A percentile compares a stretch with the other conserved stretches of the same genome.
Conservation (phyloP, 2,113 vertebrate genomes). For the Cochlearius cochlearius region DNA sequence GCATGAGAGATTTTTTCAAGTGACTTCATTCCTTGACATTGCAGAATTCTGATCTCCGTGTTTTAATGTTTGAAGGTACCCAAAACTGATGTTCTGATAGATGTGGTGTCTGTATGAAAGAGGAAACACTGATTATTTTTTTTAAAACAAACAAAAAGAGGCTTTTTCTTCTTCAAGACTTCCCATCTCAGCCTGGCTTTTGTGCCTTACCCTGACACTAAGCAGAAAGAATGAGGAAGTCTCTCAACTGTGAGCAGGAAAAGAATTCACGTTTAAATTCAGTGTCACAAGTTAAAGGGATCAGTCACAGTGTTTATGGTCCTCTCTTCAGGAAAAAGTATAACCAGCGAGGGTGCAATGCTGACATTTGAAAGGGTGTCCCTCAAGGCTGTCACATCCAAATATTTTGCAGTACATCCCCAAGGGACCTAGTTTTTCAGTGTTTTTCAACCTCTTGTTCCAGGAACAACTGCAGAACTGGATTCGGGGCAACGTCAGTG, state of each 20-base stretch:
- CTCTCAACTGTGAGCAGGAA: background rate
- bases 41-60: background rate
- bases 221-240: background rate
- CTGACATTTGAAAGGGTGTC: background rate
- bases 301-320: background rate
- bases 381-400: background rate
- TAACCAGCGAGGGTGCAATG: background rate
- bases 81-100: background rate
- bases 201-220: background rate
- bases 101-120: background rate
- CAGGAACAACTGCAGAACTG: slow-evolving; percentile 88
- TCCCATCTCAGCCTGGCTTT: background rate
- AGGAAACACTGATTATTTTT: background rate
- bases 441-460: background rate
- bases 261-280: background rate
- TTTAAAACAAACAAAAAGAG: background rate
- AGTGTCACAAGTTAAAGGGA: background rate
- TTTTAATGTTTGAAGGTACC: background rate
- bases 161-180: background rate
- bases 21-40: background rate
- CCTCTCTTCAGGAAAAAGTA: background rate
- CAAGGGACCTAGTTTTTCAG: background rate
- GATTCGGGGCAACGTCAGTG: slow-evolving; percentile 88
- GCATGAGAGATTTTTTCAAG: background rate
- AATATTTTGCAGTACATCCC: background rate